Evolutionary conservation across 2,888 invertebrate genomes (phyloP), one percentile per base, ranked within the genome.

Genomic region (Idaea dimidiata): DNA sequence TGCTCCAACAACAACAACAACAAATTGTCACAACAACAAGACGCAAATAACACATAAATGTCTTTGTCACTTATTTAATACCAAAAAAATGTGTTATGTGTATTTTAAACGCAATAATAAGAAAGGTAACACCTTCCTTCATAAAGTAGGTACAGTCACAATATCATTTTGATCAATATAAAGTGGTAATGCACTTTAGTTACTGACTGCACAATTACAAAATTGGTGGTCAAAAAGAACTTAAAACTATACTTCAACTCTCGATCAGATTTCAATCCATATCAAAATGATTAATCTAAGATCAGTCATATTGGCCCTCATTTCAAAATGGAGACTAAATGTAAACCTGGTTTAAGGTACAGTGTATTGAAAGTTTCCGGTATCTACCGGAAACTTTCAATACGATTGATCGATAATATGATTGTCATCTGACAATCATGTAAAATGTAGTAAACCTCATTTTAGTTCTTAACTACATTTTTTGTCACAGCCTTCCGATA

Each of bases 201-300:
- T 7, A 1, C 14, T 43, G 43, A 43, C 43, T 43, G 43, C 14
- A 43, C 5, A 43, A 43, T 43, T 10, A 10, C 43, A 14, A 43
- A 8, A 3, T 43, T 10, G 3, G 43, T 14, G 43, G 43, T 43
- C 10, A 43, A 43, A 43, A 43, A 10, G 2, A 14, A 3, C 10
- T 43, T 43, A 43, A 76, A 43, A 43, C 43, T 43, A 10, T 43
- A 4, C 43, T 43, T 43, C 43, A 43, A 43, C 7, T 2, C 43
- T 33, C 33, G 8, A 43, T 43, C 43, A 43, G 43, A 43, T 43
- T 43, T 43, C 14, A 43, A 43, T 14, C 43, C 43, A 43, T 43
- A 10, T 3, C 5, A 1, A 24, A 14, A 43, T 8, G 43, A 14
- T 43, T 43, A 43, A 43, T 43, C 14, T 43, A 43, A 43, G 43